Conservation (phyloP, 2,113 vertebrate genomes). For the Hystrix brachyura region DNA sequence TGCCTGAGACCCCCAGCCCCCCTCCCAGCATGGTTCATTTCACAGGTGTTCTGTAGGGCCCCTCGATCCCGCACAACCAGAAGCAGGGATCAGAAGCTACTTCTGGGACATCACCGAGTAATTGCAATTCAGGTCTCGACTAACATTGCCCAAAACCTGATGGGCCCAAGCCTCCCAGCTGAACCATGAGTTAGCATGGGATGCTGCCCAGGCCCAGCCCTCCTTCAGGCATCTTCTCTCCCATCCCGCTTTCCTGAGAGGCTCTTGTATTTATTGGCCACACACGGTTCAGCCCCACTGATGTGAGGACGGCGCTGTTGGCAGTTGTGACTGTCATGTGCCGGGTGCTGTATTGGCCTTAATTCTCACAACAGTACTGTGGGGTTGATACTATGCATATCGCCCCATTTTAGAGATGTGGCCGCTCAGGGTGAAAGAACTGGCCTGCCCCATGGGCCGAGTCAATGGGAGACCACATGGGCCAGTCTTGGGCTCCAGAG, state of each 20-base stretch:
- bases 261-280: not conserved
- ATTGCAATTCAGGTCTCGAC: not conserved
- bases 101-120: not conserved
- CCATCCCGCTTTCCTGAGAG: fast-evolving
- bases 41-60: not conserved
- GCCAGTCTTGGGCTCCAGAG: not conserved
- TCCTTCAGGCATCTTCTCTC: fast-evolving
- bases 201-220: fast-evolving
- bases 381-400: fast-evolving
- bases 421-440: not conserved
- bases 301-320: fast-evolving
- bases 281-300: fast-evolving
- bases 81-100: not conserved
- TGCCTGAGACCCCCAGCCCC: not conserved
- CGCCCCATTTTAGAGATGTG: not conserved
- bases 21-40: not conserved
- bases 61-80: not conserved
- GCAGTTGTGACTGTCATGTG: fast-evolving
- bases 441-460: fast-evolving
- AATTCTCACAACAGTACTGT: not conserved
- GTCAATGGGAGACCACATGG: fast-evolving
- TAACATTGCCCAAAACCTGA: not conserved
- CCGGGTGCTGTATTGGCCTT: not conserved
- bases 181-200: fast-evolving
- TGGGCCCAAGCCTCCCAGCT: not conserved